Conservation (phyloP, 2,888 invertebrate genomes). For the Campoplex capitator region DNA sequence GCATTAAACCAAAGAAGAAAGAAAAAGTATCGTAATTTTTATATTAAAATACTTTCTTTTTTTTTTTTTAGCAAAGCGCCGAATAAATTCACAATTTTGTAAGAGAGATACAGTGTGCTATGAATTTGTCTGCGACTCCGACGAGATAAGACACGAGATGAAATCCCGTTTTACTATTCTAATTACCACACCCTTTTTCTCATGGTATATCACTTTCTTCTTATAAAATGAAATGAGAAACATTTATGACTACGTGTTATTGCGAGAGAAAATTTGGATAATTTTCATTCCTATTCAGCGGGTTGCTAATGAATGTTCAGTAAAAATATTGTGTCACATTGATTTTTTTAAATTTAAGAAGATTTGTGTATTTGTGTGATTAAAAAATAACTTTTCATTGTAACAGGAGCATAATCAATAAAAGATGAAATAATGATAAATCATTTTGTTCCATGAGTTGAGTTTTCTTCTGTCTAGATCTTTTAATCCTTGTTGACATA, state of each 20-base stretch:
- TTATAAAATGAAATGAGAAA: constrained; percentile 28
- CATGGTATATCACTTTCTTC: not conserved
- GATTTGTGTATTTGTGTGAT: not conserved
- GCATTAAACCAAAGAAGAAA: no score
- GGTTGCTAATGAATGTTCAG: not conserved
- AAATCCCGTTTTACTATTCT: constrained; percentile 50
- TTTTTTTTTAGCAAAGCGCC: constrained; percentile 12
- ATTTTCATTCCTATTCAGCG: not conserved
- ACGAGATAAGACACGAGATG: constrained; percentile 55
- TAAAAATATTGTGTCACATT: not conserved
- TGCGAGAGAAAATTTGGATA: not conserved
- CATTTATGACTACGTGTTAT: not conserved
- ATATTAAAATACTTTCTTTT: not conserved
- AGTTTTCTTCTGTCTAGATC: no score
- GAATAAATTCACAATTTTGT: constrained; percentile 26
- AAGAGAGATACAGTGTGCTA: constrained; percentile 1
- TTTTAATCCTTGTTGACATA: no score
- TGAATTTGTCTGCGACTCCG: constrained; percentile 12
- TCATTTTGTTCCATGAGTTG: no score
- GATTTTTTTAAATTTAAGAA: not conserved
- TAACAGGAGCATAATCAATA: not conserved
- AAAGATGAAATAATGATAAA: no score
- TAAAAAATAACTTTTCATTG: not conserved
- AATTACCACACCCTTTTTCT: constrained; percentile 21
- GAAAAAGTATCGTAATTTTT: no score